Evolutionary conservation across 2,888 invertebrate species (phyloP), one percentile per base, ranked within the genome.

Genomic region (Trissolcus japonicus): DNA sequence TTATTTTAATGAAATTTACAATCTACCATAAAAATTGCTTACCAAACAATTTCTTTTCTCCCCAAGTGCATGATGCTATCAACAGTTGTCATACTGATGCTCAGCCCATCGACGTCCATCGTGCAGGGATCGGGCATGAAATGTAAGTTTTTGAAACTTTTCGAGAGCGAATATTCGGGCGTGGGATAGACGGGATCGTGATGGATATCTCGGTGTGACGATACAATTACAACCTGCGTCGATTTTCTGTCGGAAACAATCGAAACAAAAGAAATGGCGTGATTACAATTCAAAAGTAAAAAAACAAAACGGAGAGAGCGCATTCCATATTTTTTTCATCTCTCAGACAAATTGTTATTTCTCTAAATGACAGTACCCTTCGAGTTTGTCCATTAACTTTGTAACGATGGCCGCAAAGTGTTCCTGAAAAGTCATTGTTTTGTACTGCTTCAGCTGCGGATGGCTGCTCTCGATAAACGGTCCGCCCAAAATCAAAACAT

Each of bases 61-160:
- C 94, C 93, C 35, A 98, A 89, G 86, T 97, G 95, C 90, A 95
- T 94, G 7, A 98, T 90, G 50, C 95, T 91, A 87, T 98, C 98
- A 0, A 94, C 93, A 25, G 96, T 94, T 2, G 96, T 97, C 25
- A 94, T 90, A 0, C 94, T 96, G 68, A 98, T 89, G 4, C 93
- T 89, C 0, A 97, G 86, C 2, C 96, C 96, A 82, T 94, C 93
- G 60, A 98, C 90, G 84, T 93, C 92, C 4, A 98, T 85, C 16
- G 94, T 91, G 40, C 94, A 93, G 0, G 98, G 98, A 90, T 98
- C 97, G 0, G 96, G 92, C 80, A 95, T 89, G 82, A 94, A 91
- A 71, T 92, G 91, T 2, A 95, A 87, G 87, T 91, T 92, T 55
- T 90, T 91, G 51, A 82, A 55, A 41, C 60, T 74, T 79, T 91